Base-by-base conservation (phyloP, 1,140 invertebrate genomes). In the Caenorhabditis brenneri region DNA sequence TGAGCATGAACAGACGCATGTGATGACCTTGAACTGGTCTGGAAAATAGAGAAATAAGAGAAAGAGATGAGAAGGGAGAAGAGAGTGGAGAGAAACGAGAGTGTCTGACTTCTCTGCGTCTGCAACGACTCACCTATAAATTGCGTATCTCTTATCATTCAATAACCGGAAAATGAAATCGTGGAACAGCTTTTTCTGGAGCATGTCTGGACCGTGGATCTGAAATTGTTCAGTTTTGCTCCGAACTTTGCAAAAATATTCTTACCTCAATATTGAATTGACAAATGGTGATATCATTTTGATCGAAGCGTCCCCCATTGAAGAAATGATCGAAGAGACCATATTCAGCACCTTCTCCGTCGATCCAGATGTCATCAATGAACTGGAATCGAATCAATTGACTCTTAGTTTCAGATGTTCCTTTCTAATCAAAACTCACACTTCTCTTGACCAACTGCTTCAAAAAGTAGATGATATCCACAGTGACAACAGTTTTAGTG, bases 291-390 rank as follows among this genome's bases (percentile, higher is more conserved):
- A 74, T 74, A 22, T 36, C 65, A 74, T 74, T 74, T 6, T 74
- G 19, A 74, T 74, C 65, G 36, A 74, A 74, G n/a, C 7, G 22
- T 22, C 65, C 65, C 9, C 33, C 65, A 42, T 74, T 74, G 65
- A 42, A 74, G n/a, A 74, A 74, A 22, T 74, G 65, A 42, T 74
- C 65, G 22, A 74, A 74, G 0, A 74, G 29, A 42, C 65, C 65
- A 22, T 74, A 74, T 31, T 74, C 65, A 2, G 65, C 65, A 24
- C 65, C 65, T 42, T 74, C 65, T 5, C 36, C 65, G 15, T 74
- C 65, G 24, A 74, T 74, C 65, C 65, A 74, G 22, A 74, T 81
- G 48, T 51, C 51, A 58, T 81, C 79, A 22, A 81, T 55, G 53
- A 81, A 81, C 51, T 81, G 33, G 29, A 36, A 65, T 65, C 31